phyloP scores from a whole-genome alignment of 2,888 invertebrate genomes.

The Neoaliturus tenellus region DNA sequence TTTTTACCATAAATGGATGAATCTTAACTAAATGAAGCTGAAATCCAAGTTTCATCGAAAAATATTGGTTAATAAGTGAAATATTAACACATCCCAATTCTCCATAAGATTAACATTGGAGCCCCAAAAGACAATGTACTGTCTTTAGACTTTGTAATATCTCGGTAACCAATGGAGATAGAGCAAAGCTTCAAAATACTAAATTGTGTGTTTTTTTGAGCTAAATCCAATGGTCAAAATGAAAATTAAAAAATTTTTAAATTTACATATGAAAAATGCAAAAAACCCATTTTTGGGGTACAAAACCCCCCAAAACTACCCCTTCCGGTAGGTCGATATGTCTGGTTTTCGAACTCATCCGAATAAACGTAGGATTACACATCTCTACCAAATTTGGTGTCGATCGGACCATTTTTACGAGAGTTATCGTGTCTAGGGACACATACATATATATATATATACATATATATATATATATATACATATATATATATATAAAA shows the following conservation, averaged over 20 bases:
- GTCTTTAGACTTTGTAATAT: not conserved
- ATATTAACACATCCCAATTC: not conserved
- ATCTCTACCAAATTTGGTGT: not conserved
- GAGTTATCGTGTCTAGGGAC: not conserved
- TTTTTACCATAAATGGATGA: not conserved
- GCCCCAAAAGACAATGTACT: not conserved
- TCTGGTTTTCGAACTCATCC: not conserved
- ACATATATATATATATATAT: not conserved
- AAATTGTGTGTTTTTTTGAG: not conserved
- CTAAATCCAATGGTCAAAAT: not conserved
- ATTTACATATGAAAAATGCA: not conserved
- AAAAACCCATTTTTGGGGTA: not conserved
- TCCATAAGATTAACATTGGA: not conserved
- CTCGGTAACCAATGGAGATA: not conserved
- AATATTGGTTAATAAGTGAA: not conserved
- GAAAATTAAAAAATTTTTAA: not conserved
- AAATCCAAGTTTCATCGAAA: not conserved
- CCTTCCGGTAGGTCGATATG: not conserved
- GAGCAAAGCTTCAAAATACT: not conserved
- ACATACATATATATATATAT: not conserved
- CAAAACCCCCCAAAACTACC: not conserved
- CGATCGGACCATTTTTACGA: not conserved
- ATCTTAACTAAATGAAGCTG: not conserved
- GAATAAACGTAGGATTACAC: not conserved
- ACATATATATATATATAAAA: not conserved